phyloP scores from a whole-genome alignment of 1,140 invertebrate species.

The Procambarus clarkii region DNA sequence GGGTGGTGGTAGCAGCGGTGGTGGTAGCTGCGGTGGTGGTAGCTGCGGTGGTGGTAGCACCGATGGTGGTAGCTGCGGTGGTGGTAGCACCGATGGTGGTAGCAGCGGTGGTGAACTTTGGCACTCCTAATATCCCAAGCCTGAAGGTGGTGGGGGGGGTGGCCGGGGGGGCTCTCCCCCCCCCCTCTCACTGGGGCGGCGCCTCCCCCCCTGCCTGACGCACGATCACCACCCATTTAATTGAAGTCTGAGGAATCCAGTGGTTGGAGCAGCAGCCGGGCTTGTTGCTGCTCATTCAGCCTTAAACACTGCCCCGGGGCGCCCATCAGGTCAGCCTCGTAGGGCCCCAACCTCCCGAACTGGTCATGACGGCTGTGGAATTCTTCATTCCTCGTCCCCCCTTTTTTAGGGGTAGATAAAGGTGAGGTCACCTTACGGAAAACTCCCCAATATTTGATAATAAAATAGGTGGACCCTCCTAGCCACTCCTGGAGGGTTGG shows the following conservation, averaged over 20 bases:
- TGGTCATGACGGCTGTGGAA: too few species aligned
- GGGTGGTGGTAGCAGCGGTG: too few species aligned
- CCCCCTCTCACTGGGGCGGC: not conserved
- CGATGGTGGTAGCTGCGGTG: too few species aligned
- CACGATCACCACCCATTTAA: not conserved
- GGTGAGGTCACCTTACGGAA: not conserved
- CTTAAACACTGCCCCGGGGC: too few species aligned
- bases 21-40: too few species aligned
- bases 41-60: too few species aligned
- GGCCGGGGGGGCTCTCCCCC: not conserved
- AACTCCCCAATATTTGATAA: not conserved
- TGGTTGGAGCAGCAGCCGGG: not conserved
- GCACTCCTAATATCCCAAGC: not conserved
- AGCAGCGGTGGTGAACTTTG: not conserved
- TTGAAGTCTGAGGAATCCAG: not conserved
- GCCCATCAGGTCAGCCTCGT: too few species aligned
- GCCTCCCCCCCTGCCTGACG: slow-evolving; percentile 1
- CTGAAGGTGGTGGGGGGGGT: too few species aligned
- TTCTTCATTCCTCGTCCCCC: not conserved
- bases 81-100: too few species aligned
- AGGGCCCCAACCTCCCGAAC: too few species aligned
- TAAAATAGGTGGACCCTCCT: not conserved
- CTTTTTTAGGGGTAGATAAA: not conserved
- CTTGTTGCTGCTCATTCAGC: not conserved
- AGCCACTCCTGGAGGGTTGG: not conserved